phyloP scores from a whole-genome alignment of 1,140 invertebrate genomes.

The Neelides sp. region DNA sequence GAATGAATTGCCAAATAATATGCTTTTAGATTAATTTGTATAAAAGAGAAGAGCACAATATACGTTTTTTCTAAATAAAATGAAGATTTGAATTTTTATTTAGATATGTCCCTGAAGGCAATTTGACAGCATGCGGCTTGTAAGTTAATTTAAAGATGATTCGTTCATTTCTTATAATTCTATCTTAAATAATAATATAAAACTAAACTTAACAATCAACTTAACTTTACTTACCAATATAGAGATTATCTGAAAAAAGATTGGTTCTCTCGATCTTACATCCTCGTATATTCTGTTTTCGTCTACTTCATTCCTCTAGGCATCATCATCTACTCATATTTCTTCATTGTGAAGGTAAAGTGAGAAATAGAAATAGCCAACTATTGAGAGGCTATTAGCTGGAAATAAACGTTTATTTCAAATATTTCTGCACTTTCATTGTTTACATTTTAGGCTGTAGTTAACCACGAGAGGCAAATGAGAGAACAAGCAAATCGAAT shows the following conservation, averaged over 20 bases:
- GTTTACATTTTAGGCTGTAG: constrained; percentile 50
- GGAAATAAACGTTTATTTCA: not conserved
- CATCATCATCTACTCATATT: constrained; percentile 63
- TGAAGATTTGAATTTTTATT: constrained; percentile 18
- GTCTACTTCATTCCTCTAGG: constrained; percentile 58
- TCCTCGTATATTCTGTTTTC: constrained; percentile 54
- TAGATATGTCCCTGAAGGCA: constrained; percentile 75
- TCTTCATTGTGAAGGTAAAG: constrained; percentile 55
- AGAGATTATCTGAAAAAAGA: constrained; percentile 63
- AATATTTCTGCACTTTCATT: not conserved
- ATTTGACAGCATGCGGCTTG: constrained; percentile 71
- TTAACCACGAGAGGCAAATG: constrained; percentile 66
- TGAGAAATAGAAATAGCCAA: not conserved
- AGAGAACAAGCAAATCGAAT: constrained; percentile 71
- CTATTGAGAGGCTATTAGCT: not conserved
- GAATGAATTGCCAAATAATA: too few species aligned
- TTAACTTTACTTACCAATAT: too few species aligned
- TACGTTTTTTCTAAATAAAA: not conserved
- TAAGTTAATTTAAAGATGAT: too few species aligned
- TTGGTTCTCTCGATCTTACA: constrained; percentile 46
- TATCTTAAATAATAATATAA: too few species aligned
- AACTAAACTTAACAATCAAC: too few species aligned
- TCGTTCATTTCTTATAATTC: too few species aligned
- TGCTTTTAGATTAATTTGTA: too few species aligned
- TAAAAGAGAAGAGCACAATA: too few species aligned